phyloP scores from a whole-genome alignment of 2,113 vertebrate species.

The Ailuropoda melanoleuca region DNA sequence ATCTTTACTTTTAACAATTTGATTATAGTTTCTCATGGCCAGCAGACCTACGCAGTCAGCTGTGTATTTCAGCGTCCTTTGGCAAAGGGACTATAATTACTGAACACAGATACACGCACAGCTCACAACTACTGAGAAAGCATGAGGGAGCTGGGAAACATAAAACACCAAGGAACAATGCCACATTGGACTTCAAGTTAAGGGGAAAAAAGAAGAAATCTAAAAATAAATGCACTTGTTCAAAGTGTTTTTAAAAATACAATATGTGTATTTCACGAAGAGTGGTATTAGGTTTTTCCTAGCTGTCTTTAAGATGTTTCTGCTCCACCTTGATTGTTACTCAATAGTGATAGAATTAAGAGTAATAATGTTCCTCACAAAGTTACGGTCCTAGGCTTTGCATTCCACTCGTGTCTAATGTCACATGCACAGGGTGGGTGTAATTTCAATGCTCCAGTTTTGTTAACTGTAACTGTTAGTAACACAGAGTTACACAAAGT shows the following conservation, averaged over 20 bases:
- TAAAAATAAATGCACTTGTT: background rate
- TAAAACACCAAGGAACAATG: background rate
- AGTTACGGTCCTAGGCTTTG: constrained; percentile 41
- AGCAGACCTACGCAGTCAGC: background rate
- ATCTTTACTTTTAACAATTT: background rate
- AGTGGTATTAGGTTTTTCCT: background rate
- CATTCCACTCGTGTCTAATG: constrained; percentile 34
- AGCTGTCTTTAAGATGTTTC: constrained; percentile 13
- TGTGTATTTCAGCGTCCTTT: background rate
- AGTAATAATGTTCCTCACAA: constrained; percentile 48
- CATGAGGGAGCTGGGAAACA: background rate
- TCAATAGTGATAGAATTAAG: constrained; percentile 33
- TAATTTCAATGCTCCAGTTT: constrained; percentile 27
- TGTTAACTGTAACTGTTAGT: constrained; percentile 57
- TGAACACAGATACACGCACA: background rate
- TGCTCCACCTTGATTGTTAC: constrained; percentile 51
- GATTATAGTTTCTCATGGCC: background rate
- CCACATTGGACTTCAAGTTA: constrained; percentile 11
- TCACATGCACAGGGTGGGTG: constrained; percentile 43
- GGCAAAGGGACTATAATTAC: background rate
- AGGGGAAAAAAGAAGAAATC: background rate
- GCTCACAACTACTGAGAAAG: background rate
- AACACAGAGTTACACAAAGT: constrained; percentile 71
- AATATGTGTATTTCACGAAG: background rate
- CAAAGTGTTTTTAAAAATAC: constrained; percentile 37